These are phyloP conservation scores for Diarsia dahlii DNA, from an alignment of 2,888 invertebrate species.

Conservation along the genomic window DNA sequence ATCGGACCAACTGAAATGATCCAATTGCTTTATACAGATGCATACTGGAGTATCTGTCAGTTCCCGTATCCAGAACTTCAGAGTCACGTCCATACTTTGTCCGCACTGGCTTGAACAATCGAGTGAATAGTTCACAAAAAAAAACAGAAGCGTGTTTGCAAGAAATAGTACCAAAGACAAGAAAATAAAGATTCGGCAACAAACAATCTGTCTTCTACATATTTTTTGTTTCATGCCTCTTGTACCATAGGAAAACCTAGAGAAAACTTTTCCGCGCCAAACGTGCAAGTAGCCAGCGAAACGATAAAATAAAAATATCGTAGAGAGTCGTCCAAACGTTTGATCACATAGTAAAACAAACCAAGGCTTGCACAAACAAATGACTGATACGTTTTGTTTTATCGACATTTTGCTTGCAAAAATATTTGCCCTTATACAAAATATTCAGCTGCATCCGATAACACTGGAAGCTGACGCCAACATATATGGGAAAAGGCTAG, in stretches of 20 bases:
- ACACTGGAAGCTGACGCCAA: too few relatives aligned
- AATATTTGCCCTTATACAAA: constrained; percentile 3
- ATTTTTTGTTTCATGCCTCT: neutral
- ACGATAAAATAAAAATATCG: constrained; percentile 16
- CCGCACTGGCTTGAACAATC: neutral
- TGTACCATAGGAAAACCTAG: neutral
- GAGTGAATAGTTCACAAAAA: neutral
- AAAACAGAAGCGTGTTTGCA: neutral
- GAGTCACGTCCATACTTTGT: neutral
- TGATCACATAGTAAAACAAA: constrained; percentile 32
- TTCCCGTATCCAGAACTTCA: neutral
- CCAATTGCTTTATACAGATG: neutral
- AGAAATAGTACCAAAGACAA: neutral
- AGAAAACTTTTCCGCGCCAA: constrained; percentile 23
- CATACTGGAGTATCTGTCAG: neutral
- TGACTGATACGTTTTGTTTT: constrained; percentile 33
- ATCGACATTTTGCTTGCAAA: neutral
- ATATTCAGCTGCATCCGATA: neutral
- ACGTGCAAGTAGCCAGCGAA: neutral
- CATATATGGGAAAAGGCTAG: too few relatives aligned
- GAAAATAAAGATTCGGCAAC: neutral
- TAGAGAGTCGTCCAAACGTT: neutral
- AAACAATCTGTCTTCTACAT: neutral
- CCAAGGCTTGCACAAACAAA: constrained; percentile 19
- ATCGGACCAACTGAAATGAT: neutral